Conservation (phyloP, 2,797 vertebrate genomes). For the Xenops minutus region DNA sequence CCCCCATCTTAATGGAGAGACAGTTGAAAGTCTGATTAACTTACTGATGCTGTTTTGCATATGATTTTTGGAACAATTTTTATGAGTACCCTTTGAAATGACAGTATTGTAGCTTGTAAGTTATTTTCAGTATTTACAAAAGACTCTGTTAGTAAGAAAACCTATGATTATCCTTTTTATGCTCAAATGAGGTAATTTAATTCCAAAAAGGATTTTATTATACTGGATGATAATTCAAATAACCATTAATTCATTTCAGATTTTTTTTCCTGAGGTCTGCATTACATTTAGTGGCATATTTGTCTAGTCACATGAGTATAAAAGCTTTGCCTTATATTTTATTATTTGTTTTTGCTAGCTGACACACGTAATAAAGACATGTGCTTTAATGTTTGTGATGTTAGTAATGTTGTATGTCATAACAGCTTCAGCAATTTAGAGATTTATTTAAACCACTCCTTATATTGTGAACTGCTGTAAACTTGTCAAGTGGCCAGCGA, state of each 20-base stretch:
- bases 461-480: background rate
- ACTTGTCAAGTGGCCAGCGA: background rate
- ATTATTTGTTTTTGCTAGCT: slow-evolving; percentile 6
- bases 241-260: slow-evolving; percentile 13
- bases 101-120: slow-evolving; percentile 45
- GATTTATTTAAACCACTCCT: slow-evolving; percentile 12
- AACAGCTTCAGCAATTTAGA: background rate
- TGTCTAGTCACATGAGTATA: background rate
- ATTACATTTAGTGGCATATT: slow-evolving; percentile 6
- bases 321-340: slow-evolving; percentile 10
- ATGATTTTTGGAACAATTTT: slow-evolving; percentile 31
- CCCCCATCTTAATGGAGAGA: background rate
- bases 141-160: slow-evolving; percentile 59
- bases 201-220: slow-evolving; percentile 53
- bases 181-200: slow-evolving; percentile 52
- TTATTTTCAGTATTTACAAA: slow-evolving; percentile 64
- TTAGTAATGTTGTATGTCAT: background rate
- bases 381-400: background rate
- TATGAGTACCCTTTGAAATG: slow-evolving; percentile 45
- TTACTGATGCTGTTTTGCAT: background rate
- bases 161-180: slow-evolving; percentile 60
- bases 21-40: background rate
- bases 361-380: background rate
- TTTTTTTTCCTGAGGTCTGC: background rate
- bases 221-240: background rate